Evolutionary conservation across 1,140 invertebrate genomes (phyloP).

Genomic region (Elymnias hypermnestra): DNA sequence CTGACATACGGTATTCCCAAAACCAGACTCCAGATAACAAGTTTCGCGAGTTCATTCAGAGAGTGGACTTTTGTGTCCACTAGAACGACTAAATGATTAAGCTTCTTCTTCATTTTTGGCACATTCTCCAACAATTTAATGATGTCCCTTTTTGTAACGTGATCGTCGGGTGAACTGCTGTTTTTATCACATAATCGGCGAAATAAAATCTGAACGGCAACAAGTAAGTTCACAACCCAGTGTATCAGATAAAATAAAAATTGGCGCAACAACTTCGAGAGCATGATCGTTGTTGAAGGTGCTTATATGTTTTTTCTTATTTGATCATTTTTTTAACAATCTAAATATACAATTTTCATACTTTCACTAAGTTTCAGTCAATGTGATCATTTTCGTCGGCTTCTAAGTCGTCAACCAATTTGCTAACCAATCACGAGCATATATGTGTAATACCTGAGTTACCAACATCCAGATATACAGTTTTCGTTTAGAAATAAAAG

Average conservation of each 20-base stretch:
- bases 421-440: slow-evolving; percentile 61
- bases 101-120: slow-evolving; percentile 47
- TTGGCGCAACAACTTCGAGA: slow-evolving; percentile 50
- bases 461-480: slow-evolving; percentile 30
- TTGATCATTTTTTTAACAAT: slow-evolving; percentile 43
- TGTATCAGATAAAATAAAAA: slow-evolving; percentile 55
- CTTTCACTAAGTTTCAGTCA: slow-evolving; percentile 19
- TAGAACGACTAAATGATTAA: slow-evolving; percentile 65
- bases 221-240: slow-evolving; percentile 60
- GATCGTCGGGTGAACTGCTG: slow-evolving; percentile 22
- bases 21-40: slow-evolving; percentile 81
- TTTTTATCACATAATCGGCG: slow-evolving; percentile 43
- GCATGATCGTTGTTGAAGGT: slow-evolving; percentile 46
- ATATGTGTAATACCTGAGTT: slow-evolving; percentile 40
- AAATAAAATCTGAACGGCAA: slow-evolving; percentile 66
- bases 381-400: slow-evolving; percentile 26
- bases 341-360: slow-evolving; percentile 5
- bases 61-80: slow-evolving; percentile 47
- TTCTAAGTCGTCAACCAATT: slow-evolving; percentile 38
- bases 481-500: slow-evolving; percentile 7
- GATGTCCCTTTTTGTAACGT: slow-evolving; percentile 48
- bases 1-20: slow-evolving; percentile 80
- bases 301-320: slow-evolving; percentile 28
- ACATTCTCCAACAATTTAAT: slow-evolving; percentile 41
- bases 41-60: slow-evolving; percentile 68